phyloP scores from a whole-genome alignment of 2,888 invertebrate genomes.

The Eudemis profundana region DNA sequence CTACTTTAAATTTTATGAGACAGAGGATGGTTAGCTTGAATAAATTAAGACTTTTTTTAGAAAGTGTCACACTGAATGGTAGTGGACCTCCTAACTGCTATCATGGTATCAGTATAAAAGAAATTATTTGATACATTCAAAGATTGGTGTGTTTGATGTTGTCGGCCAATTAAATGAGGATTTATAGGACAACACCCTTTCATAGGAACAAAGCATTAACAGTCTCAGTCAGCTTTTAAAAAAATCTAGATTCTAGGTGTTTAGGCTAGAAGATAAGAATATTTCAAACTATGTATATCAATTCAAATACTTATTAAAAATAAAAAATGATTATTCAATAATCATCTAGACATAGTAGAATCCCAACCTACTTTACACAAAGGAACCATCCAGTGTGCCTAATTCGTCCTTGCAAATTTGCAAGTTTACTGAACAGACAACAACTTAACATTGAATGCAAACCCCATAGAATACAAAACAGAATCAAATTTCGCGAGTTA shows the following conservation, averaged over 20 bases:
- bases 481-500: conserved; percentile 56
- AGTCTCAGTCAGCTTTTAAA: too few species aligned
- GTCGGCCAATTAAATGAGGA: neutral
- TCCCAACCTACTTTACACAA: conserved; percentile 33
- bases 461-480: conserved; percentile 34
- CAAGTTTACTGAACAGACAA: conserved; percentile 3
- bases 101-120: neutral
- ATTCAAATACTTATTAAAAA: too few species aligned
- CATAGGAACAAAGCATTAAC: too few species aligned
- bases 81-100: neutral
- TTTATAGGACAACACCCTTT: too few species aligned
- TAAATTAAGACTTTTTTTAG: conserved; percentile 36
- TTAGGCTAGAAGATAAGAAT: too few species aligned
- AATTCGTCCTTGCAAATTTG: conserved; percentile 11
- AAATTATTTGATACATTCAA: too few species aligned
- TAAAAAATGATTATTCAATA: neutral
- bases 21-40: conserved; percentile 32
- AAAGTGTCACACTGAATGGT: conserved; percentile 40
- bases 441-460: conserved; percentile 30
- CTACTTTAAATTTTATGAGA: conserved; percentile 44
- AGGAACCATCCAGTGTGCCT: conserved; percentile 11
- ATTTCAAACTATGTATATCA: too few species aligned
- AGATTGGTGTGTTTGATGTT: too few species aligned
- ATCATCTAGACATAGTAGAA: conserved; percentile 1
- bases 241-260: too few species aligned